phyloP scores from a whole-genome alignment of 2,797 vertebrate genomes.

The Arrhamphus sclerolepis region DNA sequence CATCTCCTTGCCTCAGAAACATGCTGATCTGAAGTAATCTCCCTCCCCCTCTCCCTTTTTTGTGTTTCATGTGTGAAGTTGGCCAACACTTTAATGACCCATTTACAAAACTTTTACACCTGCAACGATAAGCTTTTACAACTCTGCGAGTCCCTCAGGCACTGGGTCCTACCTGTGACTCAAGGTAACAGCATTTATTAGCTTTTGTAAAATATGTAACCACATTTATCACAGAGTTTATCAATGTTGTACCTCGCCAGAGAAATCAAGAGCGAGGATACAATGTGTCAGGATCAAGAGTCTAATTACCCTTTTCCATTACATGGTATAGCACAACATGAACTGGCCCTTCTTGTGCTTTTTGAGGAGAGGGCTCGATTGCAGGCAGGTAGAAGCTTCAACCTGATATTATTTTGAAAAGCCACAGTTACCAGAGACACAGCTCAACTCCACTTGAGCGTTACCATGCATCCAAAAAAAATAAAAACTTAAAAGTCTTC shows the following conservation, averaged over 20 bases:
- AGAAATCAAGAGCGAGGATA: conserved; percentile 24
- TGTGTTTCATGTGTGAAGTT: conserved; percentile 75
- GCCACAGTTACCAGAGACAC: too few relatives aligned
- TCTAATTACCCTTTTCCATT: conserved; percentile 10
- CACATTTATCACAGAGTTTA: conserved; percentile 72
- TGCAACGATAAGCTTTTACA: conserved; percentile 79
- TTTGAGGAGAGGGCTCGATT: conserved; percentile 31
- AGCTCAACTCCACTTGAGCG: too few relatives aligned
- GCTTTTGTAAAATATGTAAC: conserved; percentile 72
- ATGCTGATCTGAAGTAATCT: conserved; percentile 76
- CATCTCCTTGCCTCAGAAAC: conserved; percentile 70
- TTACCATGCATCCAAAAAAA: too few relatives aligned
- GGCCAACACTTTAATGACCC: conserved; percentile 78
- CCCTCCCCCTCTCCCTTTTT: conserved; percentile 31
- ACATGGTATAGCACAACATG: neutral
- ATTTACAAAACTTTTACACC: conserved; percentile 83
- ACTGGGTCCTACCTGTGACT: conserved; percentile 59
- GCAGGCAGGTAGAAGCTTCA: too few relatives aligned
- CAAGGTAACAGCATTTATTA: conserved; percentile 68
- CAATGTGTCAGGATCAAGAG: conserved; percentile 56
- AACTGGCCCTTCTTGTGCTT: neutral
- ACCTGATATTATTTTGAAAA: too few relatives aligned
- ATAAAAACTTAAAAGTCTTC: too few relatives aligned
- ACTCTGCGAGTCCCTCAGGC: conserved; percentile 56
- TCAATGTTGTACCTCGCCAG: conserved; percentile 58